These are phyloP conservation scores for Nixonia krombeini DNA, from an alignment of 1,140 invertebrate species.

Conservation along the genomic window DNA sequence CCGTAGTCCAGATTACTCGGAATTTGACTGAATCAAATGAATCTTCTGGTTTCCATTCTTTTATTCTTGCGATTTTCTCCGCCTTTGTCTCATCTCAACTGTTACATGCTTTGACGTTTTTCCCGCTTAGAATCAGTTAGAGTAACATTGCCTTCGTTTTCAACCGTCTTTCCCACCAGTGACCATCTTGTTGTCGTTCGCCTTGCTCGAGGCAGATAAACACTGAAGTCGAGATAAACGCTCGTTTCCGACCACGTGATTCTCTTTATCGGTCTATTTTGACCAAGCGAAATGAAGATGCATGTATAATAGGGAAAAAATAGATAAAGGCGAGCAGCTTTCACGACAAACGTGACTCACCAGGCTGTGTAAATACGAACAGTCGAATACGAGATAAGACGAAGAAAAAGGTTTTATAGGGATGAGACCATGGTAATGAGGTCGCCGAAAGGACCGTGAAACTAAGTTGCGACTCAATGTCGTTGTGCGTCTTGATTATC, in stretches of 20 bases:
- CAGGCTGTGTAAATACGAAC: not conserved
- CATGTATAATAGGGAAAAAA: no score
- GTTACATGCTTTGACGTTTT: constrained; percentile 21
- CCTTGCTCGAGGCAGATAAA: no score
- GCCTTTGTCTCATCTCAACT: constrained; percentile 24
- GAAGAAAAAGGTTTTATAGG: not conserved
- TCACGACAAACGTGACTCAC: not conserved
- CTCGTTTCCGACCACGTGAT: no score
- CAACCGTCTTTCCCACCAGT: no score
- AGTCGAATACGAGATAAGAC: not conserved
- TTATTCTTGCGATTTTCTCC: constrained; percentile 33
- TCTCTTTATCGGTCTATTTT: no score
- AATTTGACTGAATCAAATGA: constrained; percentile 40
- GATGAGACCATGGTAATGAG: not conserved
- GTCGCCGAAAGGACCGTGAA: constrained; percentile 19
- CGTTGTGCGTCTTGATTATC: constrained; percentile 32
- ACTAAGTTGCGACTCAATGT: constrained; percentile 37
- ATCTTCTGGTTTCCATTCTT: constrained; percentile 36
- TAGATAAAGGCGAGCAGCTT: no score
- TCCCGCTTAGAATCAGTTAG: no score
- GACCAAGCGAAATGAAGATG: no score
- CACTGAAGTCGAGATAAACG: no score
- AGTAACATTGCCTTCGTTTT: no score
- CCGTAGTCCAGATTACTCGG: constrained; percentile 39
- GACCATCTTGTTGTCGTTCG: no score